Percentiles rank a stretch among this genome's conserved stretches.
phyloP scores from a whole-genome alignment of 1,140 invertebrate species.

The Lysiphlebus fabarum region DNA sequence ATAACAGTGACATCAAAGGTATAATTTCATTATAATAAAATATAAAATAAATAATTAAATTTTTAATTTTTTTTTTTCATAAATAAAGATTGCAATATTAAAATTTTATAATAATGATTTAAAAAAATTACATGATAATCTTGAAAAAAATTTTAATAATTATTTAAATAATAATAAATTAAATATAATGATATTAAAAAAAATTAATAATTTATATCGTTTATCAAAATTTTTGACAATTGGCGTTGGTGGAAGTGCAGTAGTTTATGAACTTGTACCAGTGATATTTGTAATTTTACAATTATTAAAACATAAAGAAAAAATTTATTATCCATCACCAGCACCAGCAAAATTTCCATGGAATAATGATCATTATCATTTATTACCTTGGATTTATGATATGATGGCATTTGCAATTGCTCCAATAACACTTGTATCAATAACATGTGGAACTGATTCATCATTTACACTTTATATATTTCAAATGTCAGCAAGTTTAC shows the following conservation, averaged over 20 bases:
- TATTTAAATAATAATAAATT: neutral
- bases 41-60: too few relatives aligned
- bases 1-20: too few relatives aligned
- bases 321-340: constrained; percentile 21
- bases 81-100: neutral
- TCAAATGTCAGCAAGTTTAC: constrained; percentile 26
- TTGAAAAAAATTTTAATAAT: neutral
- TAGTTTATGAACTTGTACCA: constrained; percentile 12
- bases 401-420: constrained; percentile 9
- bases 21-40: too few relatives aligned
- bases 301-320: constrained; percentile 3
- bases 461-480: constrained; percentile 33
- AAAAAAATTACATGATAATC: neutral
- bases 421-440: too few relatives aligned
- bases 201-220: constrained; percentile 1
- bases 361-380: constrained; percentile 23
- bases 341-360: constrained; percentile 25
- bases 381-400: constrained; percentile 20
- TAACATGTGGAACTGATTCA: constrained; percentile 31
- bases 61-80: too few relatives aligned
- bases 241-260: neutral
- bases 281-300: constrained; percentile 13
- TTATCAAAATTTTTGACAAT: constrained; percentile 11
- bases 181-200: neutral
- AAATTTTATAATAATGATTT: neutral